Evolutionary conservation across 2,113 vertebrate species (phyloP).

Genomic region (Mormyrus iriodes): DNA sequence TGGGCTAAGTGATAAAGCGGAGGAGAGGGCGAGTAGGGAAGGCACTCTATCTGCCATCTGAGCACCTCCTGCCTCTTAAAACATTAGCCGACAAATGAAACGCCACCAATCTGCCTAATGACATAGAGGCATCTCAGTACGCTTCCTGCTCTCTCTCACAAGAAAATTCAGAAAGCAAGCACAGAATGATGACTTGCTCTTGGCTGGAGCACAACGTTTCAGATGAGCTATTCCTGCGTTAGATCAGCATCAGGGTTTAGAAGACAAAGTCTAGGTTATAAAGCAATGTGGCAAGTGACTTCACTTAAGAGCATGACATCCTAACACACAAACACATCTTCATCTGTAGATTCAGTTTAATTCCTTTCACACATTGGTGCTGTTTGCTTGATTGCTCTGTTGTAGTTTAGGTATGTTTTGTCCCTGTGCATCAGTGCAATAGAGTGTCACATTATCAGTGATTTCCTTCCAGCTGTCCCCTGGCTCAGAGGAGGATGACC

Average conservation of each 20-base stretch:
- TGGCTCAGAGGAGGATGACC: slow-evolving; percentile 88
- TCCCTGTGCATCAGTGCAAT: not conserved
- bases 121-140: slow-evolving; percentile 32
- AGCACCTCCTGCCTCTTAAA: slow-evolving; percentile 55
- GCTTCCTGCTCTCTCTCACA: slow-evolving; percentile 6
- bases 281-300: not conserved
- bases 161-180: not conserved
- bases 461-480: slow-evolving; percentile 73
- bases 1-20: slow-evolving; percentile 51
- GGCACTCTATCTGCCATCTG: slow-evolving; percentile 52
- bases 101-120: slow-evolving; percentile 47
- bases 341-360: not conserved
- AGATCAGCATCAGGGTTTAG: not conserved
- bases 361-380: not conserved
- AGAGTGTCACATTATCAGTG: not conserved
- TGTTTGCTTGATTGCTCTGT: not conserved
- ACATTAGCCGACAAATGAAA: slow-evolving; percentile 59
- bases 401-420: not conserved
- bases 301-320: not conserved
- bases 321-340: not conserved
- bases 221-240: not conserved
- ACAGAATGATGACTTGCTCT: not conserved
- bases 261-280: not conserved
- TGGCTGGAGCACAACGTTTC: not conserved
- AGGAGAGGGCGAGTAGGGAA: slow-evolving; percentile 40